Evolutionary conservation across 2,888 invertebrate genomes (phyloP).

Genomic region (Tubulanus polymorphus): DNA sequence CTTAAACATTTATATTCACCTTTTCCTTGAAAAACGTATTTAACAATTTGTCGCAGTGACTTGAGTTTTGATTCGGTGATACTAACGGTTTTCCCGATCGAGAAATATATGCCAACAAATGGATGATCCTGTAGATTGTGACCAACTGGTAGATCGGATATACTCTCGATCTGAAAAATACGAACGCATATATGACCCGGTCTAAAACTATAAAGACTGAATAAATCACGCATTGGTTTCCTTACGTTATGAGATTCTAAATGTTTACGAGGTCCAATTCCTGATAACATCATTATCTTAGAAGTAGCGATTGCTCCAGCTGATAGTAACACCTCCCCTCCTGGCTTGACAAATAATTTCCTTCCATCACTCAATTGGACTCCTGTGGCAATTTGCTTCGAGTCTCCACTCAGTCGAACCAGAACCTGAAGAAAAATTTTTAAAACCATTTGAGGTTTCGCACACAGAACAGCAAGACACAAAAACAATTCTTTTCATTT

Average conservation of each 20-base stretch:
- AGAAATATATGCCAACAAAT: background rate
- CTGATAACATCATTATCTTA: background rate
- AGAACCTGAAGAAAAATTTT: no score
- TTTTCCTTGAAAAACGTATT: background rate
- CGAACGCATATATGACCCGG: background rate
- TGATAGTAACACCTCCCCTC: background rate
- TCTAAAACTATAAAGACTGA: background rate
- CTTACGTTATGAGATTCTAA: background rate
- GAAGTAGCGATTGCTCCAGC: background rate
- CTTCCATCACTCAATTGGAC: no score
- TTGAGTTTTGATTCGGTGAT: conserved; percentile 14
- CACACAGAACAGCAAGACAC: no score
- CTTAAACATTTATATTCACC: background rate
- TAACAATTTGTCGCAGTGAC: conserved; percentile 19
- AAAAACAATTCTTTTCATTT: no score
- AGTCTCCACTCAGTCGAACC: no score
- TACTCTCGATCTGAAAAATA: background rate
- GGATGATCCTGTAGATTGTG: background rate
- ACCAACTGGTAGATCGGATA: background rate
- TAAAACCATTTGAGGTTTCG: no score
- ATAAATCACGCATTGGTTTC: background rate
- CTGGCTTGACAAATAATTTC: no score
- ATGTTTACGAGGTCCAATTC: background rate
- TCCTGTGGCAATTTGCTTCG: no score
- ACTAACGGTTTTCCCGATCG: background rate